Evolutionary conservation across 1,140 invertebrate species (phyloP).

Genomic region (Caligus rogercresseyi): DNA sequence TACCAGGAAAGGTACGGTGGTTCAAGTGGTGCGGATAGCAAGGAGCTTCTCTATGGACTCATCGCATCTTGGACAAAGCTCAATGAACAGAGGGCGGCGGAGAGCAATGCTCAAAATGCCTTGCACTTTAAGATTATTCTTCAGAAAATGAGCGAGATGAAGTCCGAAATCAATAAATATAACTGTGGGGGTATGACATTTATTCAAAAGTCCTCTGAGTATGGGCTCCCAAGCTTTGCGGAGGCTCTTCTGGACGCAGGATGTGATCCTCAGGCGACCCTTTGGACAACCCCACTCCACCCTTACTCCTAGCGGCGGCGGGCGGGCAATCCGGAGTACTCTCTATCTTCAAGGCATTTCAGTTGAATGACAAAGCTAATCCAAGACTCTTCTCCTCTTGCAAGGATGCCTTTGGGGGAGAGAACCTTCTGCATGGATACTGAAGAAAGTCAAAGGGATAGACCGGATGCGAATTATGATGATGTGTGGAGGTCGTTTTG

Average conservation of each 20-base stretch:
- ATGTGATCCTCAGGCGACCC: constrained; percentile 2
- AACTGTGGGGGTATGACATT: constrained; percentile 19
- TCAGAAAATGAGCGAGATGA: background rate
- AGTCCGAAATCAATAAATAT: constrained; percentile 1
- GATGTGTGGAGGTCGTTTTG: background rate
- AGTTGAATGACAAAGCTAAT: background rate
- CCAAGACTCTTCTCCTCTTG: background rate
- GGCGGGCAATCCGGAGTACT: constrained; percentile 3
- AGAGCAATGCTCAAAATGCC: background rate
- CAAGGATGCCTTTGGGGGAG: background rate
- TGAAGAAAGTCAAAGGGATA: constrained; percentile 2
- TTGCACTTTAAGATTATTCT: constrained; percentile 16
- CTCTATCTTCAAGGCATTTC: background rate
- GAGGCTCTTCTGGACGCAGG: constrained; percentile 14
- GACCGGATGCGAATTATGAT: background rate
- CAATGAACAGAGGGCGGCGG: background rate
- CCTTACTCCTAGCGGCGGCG: constrained; percentile 13
- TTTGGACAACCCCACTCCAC: background rate
- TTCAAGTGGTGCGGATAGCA: background rate
- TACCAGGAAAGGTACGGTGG: background rate
- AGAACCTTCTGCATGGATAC: background rate
- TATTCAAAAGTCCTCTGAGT: constrained; percentile 20
- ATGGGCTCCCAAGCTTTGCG: constrained; percentile 18
- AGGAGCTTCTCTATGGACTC: background rate
- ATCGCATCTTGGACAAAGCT: constrained; percentile 6